Percentiles rank a stretch among this genome's conserved stretches.
Conservation (phyloP, 2,113 vertebrate species). For the Micronycteris hirsuta region DNA sequence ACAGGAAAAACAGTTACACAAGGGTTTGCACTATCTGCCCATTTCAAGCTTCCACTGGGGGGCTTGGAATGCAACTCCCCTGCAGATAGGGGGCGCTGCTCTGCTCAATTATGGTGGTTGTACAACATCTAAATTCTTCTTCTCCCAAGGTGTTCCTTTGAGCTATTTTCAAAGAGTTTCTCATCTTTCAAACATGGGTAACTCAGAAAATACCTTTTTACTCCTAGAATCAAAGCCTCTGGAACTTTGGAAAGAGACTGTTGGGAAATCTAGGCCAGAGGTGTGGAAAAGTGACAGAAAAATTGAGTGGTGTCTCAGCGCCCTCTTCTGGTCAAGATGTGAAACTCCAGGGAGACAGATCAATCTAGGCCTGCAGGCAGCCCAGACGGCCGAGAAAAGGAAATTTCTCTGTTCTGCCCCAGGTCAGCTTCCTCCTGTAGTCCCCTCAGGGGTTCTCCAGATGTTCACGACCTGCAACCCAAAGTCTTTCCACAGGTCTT, state of each 20-base stretch:
- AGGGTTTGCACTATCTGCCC: too few relatives aligned
- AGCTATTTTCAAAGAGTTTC: background rate
- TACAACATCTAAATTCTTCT: background rate
- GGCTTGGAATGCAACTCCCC: too few relatives aligned
- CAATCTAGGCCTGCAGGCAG: too few relatives aligned
- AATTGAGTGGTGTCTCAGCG: background rate
- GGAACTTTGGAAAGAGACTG: background rate
- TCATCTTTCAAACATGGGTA: background rate
- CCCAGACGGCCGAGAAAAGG: too few relatives aligned
- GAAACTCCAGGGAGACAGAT: background rate
- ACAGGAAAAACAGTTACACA: background rate
- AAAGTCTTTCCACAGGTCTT: background rate
- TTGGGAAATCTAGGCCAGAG: too few relatives aligned
- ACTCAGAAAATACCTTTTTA: background rate
- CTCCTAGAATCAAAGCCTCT: background rate
- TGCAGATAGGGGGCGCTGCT: background rate
- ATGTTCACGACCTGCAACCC: background rate
- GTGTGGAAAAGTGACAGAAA: background rate
- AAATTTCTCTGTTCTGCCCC: background rate
- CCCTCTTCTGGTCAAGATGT: background rate
- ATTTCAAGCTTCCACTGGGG: background rate
- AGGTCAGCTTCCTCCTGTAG: background rate
- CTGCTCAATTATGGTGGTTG: fast-evolving
- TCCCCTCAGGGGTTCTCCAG: background rate
- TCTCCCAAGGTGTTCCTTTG: background rate